Conservation (phyloP, 2,113 vertebrate species). For the Tyrannus savana region DNA sequence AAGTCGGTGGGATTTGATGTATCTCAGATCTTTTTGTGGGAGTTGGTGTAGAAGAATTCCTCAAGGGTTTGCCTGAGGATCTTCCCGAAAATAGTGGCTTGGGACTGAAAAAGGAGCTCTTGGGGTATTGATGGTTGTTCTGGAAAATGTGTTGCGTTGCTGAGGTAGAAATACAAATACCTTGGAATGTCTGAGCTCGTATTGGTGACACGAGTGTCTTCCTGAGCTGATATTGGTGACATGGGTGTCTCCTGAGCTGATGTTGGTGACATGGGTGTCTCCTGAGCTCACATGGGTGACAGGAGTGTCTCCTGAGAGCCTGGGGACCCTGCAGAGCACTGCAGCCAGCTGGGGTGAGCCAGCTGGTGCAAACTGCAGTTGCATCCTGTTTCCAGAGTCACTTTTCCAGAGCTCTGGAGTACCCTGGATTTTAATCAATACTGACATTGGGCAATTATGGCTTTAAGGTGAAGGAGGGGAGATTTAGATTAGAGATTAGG, state of each 20-base stretch:
- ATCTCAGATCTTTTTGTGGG: neutral
- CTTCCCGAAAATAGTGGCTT: neutral
- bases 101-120: neutral
- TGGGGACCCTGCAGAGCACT: neutral
- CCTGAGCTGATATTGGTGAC: too few species aligned
- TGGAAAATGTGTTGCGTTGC: neutral
- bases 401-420: neutral
- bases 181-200: neutral
- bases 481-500: neutral
- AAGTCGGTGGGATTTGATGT: neutral
- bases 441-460: neutral
- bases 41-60: neutral
- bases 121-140: neutral
- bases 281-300: too few species aligned
- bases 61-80: neutral
- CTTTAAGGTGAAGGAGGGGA: neutral
- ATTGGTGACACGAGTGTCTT: rapidly evolving
- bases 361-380: neutral
- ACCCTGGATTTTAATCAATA: neutral
- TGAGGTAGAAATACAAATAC: neutral
- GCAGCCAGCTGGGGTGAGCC: neutral
- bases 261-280: too few species aligned
- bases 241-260: rapidly evolving
- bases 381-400: neutral
- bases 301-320: neutral